Conservation (phyloP, 2,113 vertebrate species). For the Nematolebias whitei region DNA sequence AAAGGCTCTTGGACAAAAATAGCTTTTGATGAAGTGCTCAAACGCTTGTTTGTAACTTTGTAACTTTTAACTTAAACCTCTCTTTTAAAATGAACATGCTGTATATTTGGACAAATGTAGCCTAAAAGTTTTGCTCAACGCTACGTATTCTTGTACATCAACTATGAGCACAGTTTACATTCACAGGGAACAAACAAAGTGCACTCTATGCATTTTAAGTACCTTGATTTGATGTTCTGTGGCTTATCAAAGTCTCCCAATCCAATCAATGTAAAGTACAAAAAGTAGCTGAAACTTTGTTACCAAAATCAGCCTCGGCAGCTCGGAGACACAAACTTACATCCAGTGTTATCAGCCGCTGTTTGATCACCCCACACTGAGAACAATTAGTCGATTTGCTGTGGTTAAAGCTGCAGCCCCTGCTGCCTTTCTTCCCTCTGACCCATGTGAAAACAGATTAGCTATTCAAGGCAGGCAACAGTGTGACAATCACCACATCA, state of each 20-base stretch:
- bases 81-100: background rate
- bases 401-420: conserved; percentile 47
- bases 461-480: conserved; percentile 64
- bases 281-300: conserved; percentile 19
- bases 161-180: background rate
- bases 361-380: conserved; percentile 39
- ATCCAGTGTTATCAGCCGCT: conserved; percentile 1
- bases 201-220: background rate
- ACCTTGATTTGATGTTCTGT: background rate
- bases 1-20: background rate
- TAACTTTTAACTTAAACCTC: too few relatives aligned
- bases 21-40: background rate
- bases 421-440: conserved; percentile 61
- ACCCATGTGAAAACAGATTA: conserved; percentile 74
- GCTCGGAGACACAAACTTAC: conserved; percentile 60
- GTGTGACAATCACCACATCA: conserved; percentile 69
- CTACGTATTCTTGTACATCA: background rate
- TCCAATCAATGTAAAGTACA: background rate
- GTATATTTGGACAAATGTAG: background rate
- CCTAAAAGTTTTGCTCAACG: background rate
- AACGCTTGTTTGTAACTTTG: too few relatives aligned
- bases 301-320: conserved; percentile 15
- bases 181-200: background rate
- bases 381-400: conserved; percentile 67
- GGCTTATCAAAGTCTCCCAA: background rate